A percentile compares a stretch with the other conserved stretches of the same genome.
phyloP scores from a whole-genome alignment of 2,797 vertebrate species.

The Masticophis lateralis region DNA sequence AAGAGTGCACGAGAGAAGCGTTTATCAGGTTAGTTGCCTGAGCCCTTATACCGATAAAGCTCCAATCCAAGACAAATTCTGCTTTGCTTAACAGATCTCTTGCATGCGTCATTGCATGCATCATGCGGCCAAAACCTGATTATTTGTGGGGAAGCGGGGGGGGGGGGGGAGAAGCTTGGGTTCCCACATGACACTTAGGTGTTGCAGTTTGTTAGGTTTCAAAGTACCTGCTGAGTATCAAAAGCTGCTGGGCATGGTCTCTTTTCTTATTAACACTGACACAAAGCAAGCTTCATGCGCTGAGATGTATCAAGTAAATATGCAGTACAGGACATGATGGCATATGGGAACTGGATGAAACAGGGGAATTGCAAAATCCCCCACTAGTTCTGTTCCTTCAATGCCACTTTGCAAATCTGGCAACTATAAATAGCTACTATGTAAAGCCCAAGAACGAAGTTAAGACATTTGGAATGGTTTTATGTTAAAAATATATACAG shows the following conservation, averaged over 20 bases:
- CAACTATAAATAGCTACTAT: neutral
- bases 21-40: conserved; percentile 76
- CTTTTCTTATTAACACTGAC: neutral
- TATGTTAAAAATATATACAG: neutral
- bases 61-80: neutral
- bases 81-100: fast-evolving
- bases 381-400: neutral
- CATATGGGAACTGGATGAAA: neutral
- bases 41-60: neutral
- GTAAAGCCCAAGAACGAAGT: neutral
- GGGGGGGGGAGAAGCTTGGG: neutral
- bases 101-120: neutral
- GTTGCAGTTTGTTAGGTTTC: neutral
- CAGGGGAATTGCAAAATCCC: fast-evolving
- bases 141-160: neutral
- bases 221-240: neutral
- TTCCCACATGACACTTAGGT: neutral
- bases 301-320: neutral
- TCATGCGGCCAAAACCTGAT: neutral
- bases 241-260: neutral
- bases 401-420: fast-evolving
- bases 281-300: neutral
- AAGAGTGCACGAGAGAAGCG: conserved; percentile 76
- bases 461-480: neutral
- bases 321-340: neutral